Percentiles rank a stretch among this genome's conserved stretches.
phyloP scores from a whole-genome alignment of 2,113 vertebrate species.

The Cyphomyrus discorhynchus region DNA sequence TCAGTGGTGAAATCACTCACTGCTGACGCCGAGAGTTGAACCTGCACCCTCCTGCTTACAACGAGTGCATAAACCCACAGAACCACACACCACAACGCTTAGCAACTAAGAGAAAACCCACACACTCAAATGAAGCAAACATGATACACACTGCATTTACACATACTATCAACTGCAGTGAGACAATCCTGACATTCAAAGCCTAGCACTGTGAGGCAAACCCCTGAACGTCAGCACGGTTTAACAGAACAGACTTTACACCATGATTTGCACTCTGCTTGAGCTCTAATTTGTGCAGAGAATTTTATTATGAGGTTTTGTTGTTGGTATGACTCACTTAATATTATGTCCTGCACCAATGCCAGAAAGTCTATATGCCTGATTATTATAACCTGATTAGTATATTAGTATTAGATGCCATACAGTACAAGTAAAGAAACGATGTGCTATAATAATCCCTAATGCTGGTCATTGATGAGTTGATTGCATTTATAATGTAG shows the following conservation, averaged over 20 bases:
- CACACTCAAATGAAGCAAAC: not conserved
- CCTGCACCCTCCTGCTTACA: not conserved
- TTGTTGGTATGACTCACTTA: not conserved
- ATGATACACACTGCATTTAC: not conserved
- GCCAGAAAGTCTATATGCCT: not conserved
- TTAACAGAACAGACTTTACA: not conserved
- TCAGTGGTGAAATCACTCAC: not conserved
- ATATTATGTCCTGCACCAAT: not conserved
- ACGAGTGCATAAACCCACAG: not conserved
- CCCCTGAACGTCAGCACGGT: not conserved
- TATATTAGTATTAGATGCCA: not conserved
- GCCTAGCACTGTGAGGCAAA: not conserved
- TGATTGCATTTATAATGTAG: not conserved
- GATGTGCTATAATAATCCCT: not conserved
- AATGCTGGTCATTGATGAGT: not conserved
- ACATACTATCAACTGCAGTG: not conserved
- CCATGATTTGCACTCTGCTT: not conserved
- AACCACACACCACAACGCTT: not conserved
- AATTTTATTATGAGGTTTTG: not conserved
- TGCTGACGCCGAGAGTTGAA: not conserved
- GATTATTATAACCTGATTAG: not conserved
- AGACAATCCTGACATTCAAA: not conserved
- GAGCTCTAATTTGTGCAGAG: not conserved
- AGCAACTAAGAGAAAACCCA: not conserved
- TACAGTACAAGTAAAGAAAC: not conserved